These are phyloP conservation scores for Ceyx melanurus DNA, from an alignment of 2,113 vertebrate species.

Conservation along the genomic window DNA sequence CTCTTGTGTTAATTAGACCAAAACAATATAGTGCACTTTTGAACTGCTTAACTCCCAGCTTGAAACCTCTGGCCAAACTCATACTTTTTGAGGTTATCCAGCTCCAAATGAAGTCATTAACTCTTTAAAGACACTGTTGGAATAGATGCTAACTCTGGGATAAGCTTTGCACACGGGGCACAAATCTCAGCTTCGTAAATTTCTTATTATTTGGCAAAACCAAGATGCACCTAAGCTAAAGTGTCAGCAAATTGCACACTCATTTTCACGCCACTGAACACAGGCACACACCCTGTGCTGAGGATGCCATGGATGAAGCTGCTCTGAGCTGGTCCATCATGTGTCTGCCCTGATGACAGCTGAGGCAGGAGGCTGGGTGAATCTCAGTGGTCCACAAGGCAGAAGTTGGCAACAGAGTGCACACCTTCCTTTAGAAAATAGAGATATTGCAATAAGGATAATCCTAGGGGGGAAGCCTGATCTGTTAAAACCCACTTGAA, in stretches of 20 bases:
- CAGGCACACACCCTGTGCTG: accelerated
- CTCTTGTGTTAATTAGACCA: conserved; percentile 76
- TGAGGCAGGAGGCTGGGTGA: background rate
- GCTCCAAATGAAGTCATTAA: background rate
- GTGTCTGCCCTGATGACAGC: background rate
- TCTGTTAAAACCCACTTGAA: background rate
- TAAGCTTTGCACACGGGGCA: background rate
- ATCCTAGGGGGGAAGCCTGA: background rate
- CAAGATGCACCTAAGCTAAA: background rate
- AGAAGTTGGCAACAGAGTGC: background rate
- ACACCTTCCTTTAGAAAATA: background rate
- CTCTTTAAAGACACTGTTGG: background rate
- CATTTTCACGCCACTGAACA: background rate
- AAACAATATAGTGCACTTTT: conserved; percentile 72
- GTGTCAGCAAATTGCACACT: accelerated
- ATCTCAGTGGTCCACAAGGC: background rate
- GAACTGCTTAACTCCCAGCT: conserved; percentile 36
- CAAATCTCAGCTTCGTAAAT: background rate
- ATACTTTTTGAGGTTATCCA: background rate
- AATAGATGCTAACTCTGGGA: background rate
- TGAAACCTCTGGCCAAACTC: background rate
- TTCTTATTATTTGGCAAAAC: background rate
- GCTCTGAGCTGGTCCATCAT: background rate
- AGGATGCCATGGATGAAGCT: background rate
- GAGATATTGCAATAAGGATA: background rate